Evolutionary conservation across 92 coral and sea anemone genomes (phyloP).

Genomic region (Zoanthus sansibaricus): DNA sequence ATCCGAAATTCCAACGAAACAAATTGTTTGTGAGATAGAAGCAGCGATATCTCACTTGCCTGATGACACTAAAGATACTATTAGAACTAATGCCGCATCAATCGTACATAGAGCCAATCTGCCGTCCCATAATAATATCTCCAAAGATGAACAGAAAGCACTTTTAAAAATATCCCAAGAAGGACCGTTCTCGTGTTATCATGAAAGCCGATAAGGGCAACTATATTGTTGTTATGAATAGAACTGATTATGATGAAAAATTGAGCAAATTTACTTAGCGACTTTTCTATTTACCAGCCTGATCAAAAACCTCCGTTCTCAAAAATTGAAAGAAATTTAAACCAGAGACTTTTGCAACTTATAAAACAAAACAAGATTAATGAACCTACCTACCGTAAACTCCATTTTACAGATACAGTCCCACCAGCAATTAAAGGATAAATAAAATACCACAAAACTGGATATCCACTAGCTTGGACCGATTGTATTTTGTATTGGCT

Average conservation of each 20-base stretch:
- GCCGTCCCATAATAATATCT: conserved; percentile 32
- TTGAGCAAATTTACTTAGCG: conserved; percentile 47
- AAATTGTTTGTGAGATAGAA: conserved; percentile 41
- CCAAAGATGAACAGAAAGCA: conserved; percentile 35
- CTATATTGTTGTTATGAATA: conserved; percentile 63
- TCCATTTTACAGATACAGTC: conserved; percentile 50
- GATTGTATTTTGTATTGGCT: conserved; percentile 55
- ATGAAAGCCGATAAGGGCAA: conserved; percentile 63
- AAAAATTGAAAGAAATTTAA: conserved; percentile 50
- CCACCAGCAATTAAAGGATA: conserved; percentile 58
- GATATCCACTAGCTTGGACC: conserved; percentile 45
- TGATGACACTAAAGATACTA: conserved; percentile 35
- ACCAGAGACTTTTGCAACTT: conserved; percentile 38
- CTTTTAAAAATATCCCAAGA: conserved; percentile 19
- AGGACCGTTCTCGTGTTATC: conserved; percentile 35
- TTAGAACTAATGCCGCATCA: conserved; percentile 9
- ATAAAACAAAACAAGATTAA: conserved; percentile 45
- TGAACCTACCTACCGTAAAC: conserved; percentile 55
- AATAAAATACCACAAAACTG: conserved; percentile 7
- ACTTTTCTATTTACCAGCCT: conserved; percentile 37
- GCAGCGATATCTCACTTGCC: conserved; percentile 48
- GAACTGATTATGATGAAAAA: conserved; percentile 53
- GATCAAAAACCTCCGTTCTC: conserved; percentile 39
- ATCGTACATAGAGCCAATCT: conserved; percentile 6
- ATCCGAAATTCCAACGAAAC: conserved; percentile 14